phyloP scores from a whole-genome alignment of 1,140 invertebrate species.

The Listronotus oregonensis region DNA sequence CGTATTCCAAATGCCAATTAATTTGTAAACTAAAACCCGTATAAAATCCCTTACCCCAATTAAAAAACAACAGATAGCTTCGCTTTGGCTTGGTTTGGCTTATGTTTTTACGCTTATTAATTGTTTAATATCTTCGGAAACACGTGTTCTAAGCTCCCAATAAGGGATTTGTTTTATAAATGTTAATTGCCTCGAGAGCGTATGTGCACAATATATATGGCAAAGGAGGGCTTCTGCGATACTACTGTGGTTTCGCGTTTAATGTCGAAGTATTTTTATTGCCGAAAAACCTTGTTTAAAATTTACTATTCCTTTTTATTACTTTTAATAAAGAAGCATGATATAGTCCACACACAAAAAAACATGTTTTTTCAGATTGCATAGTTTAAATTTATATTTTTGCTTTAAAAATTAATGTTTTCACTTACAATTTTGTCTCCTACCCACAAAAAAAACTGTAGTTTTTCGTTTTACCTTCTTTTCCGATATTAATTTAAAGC shows the following conservation, averaged over 20 bases:
- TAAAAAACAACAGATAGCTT: conserved; percentile 41
- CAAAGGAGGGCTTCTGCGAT: conserved; percentile 22
- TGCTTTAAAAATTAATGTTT: too few species aligned
- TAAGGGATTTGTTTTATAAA: conserved; percentile 53
- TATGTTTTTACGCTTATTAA: conserved; percentile 40
- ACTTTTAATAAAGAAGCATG: too few species aligned
- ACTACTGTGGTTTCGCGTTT: conserved; percentile 5
- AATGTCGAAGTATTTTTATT: conserved; percentile 29
- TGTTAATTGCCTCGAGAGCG: conserved; percentile 49
- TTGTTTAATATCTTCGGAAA: conserved; percentile 55
- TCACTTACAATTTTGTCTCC: too few species aligned
- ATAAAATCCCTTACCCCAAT: conserved; percentile 44
- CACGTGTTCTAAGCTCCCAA: conserved; percentile 52
- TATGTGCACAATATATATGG: conserved; percentile 31
- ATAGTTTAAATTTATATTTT: too few species aligned
- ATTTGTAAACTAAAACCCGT: conserved; percentile 12
- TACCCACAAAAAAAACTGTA: too few species aligned
- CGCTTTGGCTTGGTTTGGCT: conserved; percentile 9
- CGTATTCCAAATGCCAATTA: too few species aligned
- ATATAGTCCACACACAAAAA: too few species aligned
- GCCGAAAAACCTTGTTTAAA: not conserved
- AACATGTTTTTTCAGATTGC: too few species aligned
- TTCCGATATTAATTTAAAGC: too few species aligned
- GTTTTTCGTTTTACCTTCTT: too few species aligned
- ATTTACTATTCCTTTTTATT: too few species aligned